A percentile compares a stretch with the other conserved stretches of the same genome.
Conservation (phyloP, 2,888 invertebrate genomes). For the Neoascia interrupta region DNA sequence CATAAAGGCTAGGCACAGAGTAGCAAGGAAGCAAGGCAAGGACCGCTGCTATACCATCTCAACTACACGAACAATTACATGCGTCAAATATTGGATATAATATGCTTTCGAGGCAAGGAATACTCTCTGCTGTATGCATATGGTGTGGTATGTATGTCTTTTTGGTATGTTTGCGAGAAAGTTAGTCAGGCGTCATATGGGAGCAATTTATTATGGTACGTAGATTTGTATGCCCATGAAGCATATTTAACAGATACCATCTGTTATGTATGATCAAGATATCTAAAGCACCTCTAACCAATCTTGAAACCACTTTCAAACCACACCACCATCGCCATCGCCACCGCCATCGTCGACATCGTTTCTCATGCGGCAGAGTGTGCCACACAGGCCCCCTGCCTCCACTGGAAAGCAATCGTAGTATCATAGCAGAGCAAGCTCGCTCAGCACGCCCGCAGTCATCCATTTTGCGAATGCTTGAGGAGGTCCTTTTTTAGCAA, state of each 20-base stretch:
- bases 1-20: too few species aligned
- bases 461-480: constrained; percentile 59
- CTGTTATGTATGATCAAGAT: constrained; percentile 58
- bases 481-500: constrained; percentile 60
- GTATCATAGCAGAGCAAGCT: constrained; percentile 12
- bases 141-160: too few species aligned
- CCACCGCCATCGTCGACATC: neutral
- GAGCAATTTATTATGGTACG: constrained; percentile 65
- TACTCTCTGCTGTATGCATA: too few species aligned
- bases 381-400: too few species aligned
- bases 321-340: neutral
- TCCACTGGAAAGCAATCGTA: constrained; percentile 6
- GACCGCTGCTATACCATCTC: neutral
- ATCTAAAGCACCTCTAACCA: constrained; percentile 32
- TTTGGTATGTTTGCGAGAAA: constrained; percentile 43
- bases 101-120: too few species aligned
- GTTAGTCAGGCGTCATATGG: constrained; percentile 64
- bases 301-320: constrained; percentile 22
- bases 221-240: constrained; percentile 38
- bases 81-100: constrained; percentile 63
- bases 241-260: constrained; percentile 62
- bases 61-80: constrained; percentile 59
- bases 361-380: too few species aligned
- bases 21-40: too few species aligned
- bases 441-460: constrained; percentile 47